Base-by-base conservation (phyloP, 2,888 invertebrate species). In the Lepidonotus clava region DNA sequence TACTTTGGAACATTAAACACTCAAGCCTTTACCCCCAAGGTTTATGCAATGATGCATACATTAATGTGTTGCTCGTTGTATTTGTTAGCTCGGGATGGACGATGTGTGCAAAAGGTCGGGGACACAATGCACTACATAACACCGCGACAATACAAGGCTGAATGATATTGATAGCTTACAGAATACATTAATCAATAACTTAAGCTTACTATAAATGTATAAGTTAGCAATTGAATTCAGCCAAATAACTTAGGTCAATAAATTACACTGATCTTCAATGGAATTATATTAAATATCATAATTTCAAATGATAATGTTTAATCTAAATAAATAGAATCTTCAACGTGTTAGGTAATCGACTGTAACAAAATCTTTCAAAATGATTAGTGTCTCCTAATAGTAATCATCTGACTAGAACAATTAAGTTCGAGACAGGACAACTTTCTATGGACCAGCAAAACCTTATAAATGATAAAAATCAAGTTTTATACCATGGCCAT, bases 101-200 rank as follows among this genome's bases (percentile, higher is more conserved):
- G 28, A 61, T 61, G 61, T 61, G 61, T 61, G 61, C 61, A 61
- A 61, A 61, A 61, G 61, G 61, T 61, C 24, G 61, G 61, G 61
- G 14, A 24, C 61, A 61, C 61, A 61, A 61, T 61, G 61, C 61
- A 61, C 61, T 61, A 61, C 61, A 61, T 28, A 28, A 24, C 28
- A 61, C 61, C 21, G 24, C 11, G 61, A 61, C 61, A 28, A 61
- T 28, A 61, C 61, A 61, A 11, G 28, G 28, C 28, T 61, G 28
- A 24, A 61, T 53, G 21, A 53, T 53, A 53, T 53, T 53, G 53
- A 53, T 53, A 61, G 11, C 61, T 11, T 61, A 28, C 24, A 28
- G 61, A 61, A 24, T 61, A 61, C 61, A 61, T n/a, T n/a, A n/a
- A n/a, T 32, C 61, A 61, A 61, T 61, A 61, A 61, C 61, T 61